phyloP scores from a whole-genome alignment of 1,140 invertebrate genomes.

The Meloidogyne chitwoodi region DNA sequence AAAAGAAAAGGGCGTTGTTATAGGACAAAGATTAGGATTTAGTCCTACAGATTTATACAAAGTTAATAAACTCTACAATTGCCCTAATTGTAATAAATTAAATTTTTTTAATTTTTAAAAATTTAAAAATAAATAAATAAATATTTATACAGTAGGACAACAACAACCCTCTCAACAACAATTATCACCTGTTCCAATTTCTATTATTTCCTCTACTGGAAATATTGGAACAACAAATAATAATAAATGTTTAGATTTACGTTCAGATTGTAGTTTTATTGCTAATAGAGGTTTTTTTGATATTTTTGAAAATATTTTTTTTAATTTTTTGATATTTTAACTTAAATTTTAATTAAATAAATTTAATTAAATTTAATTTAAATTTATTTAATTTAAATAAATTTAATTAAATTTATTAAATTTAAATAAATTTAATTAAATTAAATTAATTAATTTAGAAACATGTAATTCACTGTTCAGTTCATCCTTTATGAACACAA shows the following conservation, averaged over 20 bases:
- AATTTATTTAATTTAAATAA: too few relatives aligned
- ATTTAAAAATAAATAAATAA: too few relatives aligned
- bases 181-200: background rate
- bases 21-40: slow-evolving; percentile 62
- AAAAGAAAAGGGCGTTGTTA: slow-evolving; percentile 59
- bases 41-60: slow-evolving; percentile 62
- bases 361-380: too few relatives aligned
- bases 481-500: background rate
- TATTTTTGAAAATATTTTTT: too few relatives aligned
- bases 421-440: too few relatives aligned
- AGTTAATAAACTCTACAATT: slow-evolving; percentile 63
- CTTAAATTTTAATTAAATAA: too few relatives aligned
- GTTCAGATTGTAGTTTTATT: background rate
- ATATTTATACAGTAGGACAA: background rate
- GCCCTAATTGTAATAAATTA: slow-evolving; percentile 24
- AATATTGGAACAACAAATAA: background rate
- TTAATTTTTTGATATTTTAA: too few relatives aligned
- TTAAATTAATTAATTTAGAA: background rate
- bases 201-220: background rate
- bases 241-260: background rate
- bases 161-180: background rate
- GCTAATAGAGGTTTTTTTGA: background rate
- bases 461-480: background rate
- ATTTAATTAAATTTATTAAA: too few relatives aligned
- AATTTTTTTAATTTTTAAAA: background rate